Base-by-base conservation (phyloP, 2,113 vertebrate genomes). In the Thalassarche chlororhynchos region DNA sequence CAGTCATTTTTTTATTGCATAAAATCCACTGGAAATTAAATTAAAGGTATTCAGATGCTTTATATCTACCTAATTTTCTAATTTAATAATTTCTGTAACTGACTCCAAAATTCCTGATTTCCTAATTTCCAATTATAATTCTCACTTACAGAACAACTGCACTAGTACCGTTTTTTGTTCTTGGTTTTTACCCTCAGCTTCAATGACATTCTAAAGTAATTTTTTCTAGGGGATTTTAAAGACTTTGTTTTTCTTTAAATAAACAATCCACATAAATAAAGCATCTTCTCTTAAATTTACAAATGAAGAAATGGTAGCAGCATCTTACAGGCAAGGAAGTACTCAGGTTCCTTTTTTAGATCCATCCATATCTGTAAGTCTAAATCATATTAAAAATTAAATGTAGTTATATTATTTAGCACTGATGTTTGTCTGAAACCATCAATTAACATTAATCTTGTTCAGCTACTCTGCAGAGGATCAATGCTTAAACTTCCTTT, bases 401-500 rank as follows among this genome's bases (percentile, higher is more conserved):
- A 84, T 7, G 1, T 21, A 62, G 74, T 10, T 51, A 28, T 77
- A 78, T 87, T 55, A 84, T 65, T 86, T 82, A 91, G 65, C 52
- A 64, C 20, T 31, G 32, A 42, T 44, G 29, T 75, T 95, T 93
- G 49, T 74, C 77, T 82, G 62, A 91, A 96, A 65, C 7, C n/a
- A 93, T 70, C 32, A 90, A 58, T 87, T 82, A 93, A 81, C 24
- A 54, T 80, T 93, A 74, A 93, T 90, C 80, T 94, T 89, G 42
- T 64, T 80, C 69, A 71, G 72, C 54, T 80, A 9, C 69, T 87
- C 34, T 79, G 47, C 20, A 94, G 54, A 57, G 32, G 36, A 89
- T 90, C 40, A 88, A 70, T 83, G 69, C 32, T 93, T 86, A 86
- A 61, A 89, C 55, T 84, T 85, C 29, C 64, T 54, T 96, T 89